Evolutionary conservation across 2,888 invertebrate species (phyloP), one percentile per base, ranked within the genome.

Genomic region (Pseudoips prasinana): DNA sequence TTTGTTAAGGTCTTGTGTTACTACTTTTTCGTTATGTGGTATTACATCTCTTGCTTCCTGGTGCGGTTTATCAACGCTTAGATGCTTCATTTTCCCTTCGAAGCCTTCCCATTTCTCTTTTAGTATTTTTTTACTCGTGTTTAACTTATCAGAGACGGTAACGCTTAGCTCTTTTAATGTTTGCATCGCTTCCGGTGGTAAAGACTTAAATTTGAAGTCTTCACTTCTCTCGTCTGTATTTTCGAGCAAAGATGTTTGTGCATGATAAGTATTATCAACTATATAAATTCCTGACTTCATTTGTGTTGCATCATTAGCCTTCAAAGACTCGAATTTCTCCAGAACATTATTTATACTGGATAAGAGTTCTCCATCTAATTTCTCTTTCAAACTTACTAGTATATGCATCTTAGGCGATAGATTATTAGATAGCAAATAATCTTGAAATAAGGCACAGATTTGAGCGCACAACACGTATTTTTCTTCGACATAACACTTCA

Each of bases 401-500:
- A 90, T 80, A 62, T 90, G 87, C 41, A 92, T 66, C 64, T 90
- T 90, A 14, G 81, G 70, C 5, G 90, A 89, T 25, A 84, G 54
- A 39, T 72, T 78, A 43, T 87, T 71, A 7, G 77, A 67, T 10
- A 90, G 56, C 22, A 94, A 76, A 54, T 91, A 89, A 29, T 90
- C 75, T 25, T 73, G 81, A 59, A 90, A 91, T 47, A 86, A 69
- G 47, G 85, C 75, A 74, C 92, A 92, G 8, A 92, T 63, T 53
- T 91, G 86, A 11, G 90, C 82, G 67, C 94, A 94, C 10, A 92
- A 73, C 17, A 66, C 58, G 69, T 90, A 93, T 50, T 91, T 91
- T 57, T 91, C 91, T 33, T 89, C 89, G 27, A 92, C 75, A 59
- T 91, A 91, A 51, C 92, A 89, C 58, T 90, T 90, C 8, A 92